Base-by-base conservation (phyloP, 1,140 invertebrate genomes). In the Nebria ingens region DNA sequence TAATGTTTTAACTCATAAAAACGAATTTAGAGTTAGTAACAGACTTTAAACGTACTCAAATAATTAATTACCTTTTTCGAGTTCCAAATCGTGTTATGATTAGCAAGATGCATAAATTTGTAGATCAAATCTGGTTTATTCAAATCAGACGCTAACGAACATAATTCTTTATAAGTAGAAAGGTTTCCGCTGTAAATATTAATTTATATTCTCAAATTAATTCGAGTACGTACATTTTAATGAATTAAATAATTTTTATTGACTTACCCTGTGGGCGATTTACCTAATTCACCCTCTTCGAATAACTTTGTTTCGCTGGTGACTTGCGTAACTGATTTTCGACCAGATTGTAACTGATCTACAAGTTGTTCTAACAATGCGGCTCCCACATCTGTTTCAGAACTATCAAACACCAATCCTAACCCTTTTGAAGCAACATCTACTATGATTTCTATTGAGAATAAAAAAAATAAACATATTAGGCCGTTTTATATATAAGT, bases 41-140 rank as follows among this genome's bases (percentile, higher is more conserved):
- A n/a, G n/a, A n/a, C n/a, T n/a, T n/a, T n/a, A n/a, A n/a, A n/a
- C n/a, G n/a, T n/a, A n/a, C n/a, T n/a, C 12, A 21, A 52, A 54
- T 15, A 56, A 19, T 53, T 19, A 25, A 38, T 25, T 58, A 77
- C 74, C 69, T 82, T 83, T 65, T 91, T 92, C 1, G 91, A 93
- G 64, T 91, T 94, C 93, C 93, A 97, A 19, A 90, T 79, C 2
- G 89, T 84, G 74, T 96, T 93, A 65, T 96, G 88, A 76, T 95
- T 93, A 2, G 92, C 92, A 55, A 97, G 73, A 70, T 94, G 86
- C 85, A 97, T 90, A 67, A 97, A 97, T 71, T 92, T 89, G 71
- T 97, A 97, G 57, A 96, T 83, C 42, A 97, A 78, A 70, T 97
- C 92, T 0, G 93, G 93, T 67, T 96, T 89, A 66, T 96, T 94